Evolutionary conservation across 2,113 vertebrate genomes (phyloP), one percentile per base, ranked within the genome.

Genomic region (Paratilapia polleni): DNA sequence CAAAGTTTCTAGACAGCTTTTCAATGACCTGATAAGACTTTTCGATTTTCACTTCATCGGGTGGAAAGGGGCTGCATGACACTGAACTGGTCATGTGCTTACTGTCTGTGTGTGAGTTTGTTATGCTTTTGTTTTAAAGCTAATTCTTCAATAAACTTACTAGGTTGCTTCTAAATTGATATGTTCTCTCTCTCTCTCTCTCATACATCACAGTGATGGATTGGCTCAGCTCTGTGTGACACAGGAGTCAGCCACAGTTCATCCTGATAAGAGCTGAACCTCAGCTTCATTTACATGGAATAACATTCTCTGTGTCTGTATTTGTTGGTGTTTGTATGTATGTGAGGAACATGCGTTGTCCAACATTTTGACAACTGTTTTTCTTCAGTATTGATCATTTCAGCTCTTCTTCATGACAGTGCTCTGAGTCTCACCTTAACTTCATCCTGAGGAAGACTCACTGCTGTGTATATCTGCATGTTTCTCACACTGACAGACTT

Each of bases 141-240:
- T 17, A 6, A 19, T 74, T 22, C 26, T 14, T 75, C 11, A 34
- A 31, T n/a, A 59, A 59, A 28, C 11, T 6, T 24, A 54, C 49
- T 34, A 9, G 9, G 11, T 2, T 73, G 0, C 26, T 20, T 56
- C 28, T 36, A 1, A 12, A 20, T 0, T 2, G 13, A 68, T 8
- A 19, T 4, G 64, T 22, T 7, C 14, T 62, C 19, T n/a, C 24
- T 28, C 10, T 78, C 52, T 81, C 56, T 62, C 47, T 56, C 59
- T 73, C 20, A 56, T 19, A 36, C 74, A 26, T 91, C 61, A 41
- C 24, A 68, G 26, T 79, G 90, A 81, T 89, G 62, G 73, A 87
- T 84, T 17, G 49, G 8, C 47, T 62, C 3, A 1, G 26, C 78
- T 47, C 68, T 2, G 9, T 59, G 68, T 22, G 28, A 78, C 70